phyloP scores from a whole-genome alignment of 2,113 vertebrate species.

The Ailurus styani region DNA sequence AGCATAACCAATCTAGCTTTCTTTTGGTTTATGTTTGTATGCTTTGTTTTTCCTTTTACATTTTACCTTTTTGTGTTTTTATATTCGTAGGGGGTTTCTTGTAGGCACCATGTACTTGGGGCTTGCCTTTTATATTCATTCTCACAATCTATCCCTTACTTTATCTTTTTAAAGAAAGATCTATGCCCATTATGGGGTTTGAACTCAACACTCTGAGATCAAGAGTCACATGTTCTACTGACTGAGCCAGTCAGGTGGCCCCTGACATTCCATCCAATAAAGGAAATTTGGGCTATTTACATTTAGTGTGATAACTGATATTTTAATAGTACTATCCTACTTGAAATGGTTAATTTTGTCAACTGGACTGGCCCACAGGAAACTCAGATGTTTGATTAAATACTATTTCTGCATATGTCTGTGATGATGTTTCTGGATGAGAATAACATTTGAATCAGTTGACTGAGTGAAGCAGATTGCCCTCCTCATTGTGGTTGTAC shows the following conservation, averaged over 20 bases:
- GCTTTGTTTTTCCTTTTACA: background rate
- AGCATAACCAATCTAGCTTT: background rate
- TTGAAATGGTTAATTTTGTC: background rate
- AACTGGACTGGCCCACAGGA: background rate
- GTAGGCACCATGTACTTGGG: background rate
- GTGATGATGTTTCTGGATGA: background rate
- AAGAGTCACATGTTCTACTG: background rate
- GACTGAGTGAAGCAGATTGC: background rate
- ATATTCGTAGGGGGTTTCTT: background rate
- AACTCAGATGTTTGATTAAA: background rate
- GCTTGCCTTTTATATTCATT: background rate
- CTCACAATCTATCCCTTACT: background rate
- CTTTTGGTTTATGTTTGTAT: background rate
- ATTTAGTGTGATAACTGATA: background rate
- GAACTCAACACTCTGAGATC: background rate
- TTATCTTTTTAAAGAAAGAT: background rate
- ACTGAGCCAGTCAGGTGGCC: background rate
- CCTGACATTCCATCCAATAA: background rate
- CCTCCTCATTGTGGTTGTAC: background rate
- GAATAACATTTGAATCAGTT: background rate
- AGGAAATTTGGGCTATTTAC: background rate
- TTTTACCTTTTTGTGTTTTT: background rate
- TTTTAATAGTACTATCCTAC: background rate
- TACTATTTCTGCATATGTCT: background rate
- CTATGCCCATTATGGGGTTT: background rate